Conservation (phyloP, 2,888 invertebrate genomes). For the Oxyteleia sp. region DNA sequence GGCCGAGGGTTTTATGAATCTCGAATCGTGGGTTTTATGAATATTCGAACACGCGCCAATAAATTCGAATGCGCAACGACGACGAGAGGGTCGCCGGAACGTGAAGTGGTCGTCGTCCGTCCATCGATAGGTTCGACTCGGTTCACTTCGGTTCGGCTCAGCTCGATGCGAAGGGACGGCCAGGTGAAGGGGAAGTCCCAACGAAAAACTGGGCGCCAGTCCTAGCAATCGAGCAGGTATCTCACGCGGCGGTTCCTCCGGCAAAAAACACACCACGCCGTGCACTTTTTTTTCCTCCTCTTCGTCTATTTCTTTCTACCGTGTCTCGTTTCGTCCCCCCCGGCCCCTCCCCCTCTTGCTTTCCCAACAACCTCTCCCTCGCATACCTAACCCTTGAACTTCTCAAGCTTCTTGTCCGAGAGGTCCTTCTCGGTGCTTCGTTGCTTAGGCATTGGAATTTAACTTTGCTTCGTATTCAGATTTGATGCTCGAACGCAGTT, state of each 20-base stretch:
- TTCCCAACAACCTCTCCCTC: constrained; percentile 73
- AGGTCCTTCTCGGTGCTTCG: constrained; percentile 63
- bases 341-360: constrained; percentile 57
- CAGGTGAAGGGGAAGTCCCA: constrained; percentile 48
- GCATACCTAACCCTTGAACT: constrained; percentile 74
- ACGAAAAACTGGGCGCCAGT: constrained; percentile 74
- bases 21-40: constrained; percentile 69
- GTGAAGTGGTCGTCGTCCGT: constrained; percentile 84
- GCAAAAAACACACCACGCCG: constrained; percentile 67
- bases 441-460: constrained; percentile 77
- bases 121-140: constrained; percentile 72
- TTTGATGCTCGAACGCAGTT: constrained; percentile 77
- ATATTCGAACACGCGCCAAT: constrained; percentile 84
- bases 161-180: constrained; percentile 56
- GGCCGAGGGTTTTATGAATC: constrained; percentile 39
- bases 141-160: constrained; percentile 44
- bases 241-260: constrained; percentile 69
- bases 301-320: constrained; percentile 16
- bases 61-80: constrained; percentile 86
- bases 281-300: constrained; percentile 21
- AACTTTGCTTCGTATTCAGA: constrained; percentile 77
- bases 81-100: constrained; percentile 85
- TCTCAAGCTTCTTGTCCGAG: constrained; percentile 76
- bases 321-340: constrained; percentile 29
- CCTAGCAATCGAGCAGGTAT: constrained; percentile 70